Percentiles rank a stretch among this genome's conserved stretches.
Evolutionary conservation across 1,140 invertebrate genomes (phyloP).

Genomic region (Drosophila asahinai): DNA sequence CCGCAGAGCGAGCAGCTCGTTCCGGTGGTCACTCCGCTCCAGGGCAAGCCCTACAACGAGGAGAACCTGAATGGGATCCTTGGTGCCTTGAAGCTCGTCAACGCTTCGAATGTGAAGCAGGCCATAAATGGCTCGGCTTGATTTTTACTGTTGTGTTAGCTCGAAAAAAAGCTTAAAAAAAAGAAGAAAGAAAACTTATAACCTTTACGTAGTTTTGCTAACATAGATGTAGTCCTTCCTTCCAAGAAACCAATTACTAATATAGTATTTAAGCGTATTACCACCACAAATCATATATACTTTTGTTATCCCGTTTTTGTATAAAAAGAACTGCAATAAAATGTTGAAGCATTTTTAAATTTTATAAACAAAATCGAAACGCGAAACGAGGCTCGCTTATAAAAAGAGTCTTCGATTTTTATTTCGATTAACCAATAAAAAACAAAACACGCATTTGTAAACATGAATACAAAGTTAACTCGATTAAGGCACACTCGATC

Average conservation of each 20-base stretch:
- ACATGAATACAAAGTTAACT: slow-evolving; percentile 28
- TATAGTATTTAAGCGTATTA: slow-evolving; percentile 26
- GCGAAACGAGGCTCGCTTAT: not conserved
- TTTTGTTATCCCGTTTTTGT: slow-evolving; percentile 45
- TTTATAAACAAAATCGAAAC: not conserved
- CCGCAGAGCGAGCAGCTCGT: slow-evolving; percentile 73
- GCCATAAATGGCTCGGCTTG: slow-evolving; percentile 79
- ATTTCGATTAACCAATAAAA: slow-evolving; percentile 34
- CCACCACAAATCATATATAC: slow-evolving; percentile 15
- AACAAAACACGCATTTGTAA: slow-evolving; percentile 35
- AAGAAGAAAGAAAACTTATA: slow-evolving; percentile 7
- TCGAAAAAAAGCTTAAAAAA: slow-evolving; percentile 7
- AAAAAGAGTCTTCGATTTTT: slow-evolving; percentile 86
- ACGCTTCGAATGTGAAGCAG: slow-evolving; percentile 79
- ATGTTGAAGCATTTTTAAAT: slow-evolving; percentile 27
- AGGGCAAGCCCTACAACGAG: slow-evolving; percentile 76
- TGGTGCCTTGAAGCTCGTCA: slow-evolving; percentile 74
- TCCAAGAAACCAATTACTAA: slow-evolving; percentile 50
- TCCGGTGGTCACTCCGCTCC: slow-evolving; percentile 78
- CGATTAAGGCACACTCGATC: slow-evolving; percentile 52
- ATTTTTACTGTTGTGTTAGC: slow-evolving; percentile 50
- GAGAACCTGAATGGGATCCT: slow-evolving; percentile 77
- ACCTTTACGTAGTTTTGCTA: slow-evolving; percentile 38
- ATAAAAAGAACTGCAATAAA: slow-evolving; percentile 51
- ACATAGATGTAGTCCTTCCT: slow-evolving; percentile 34